phyloP scores from a whole-genome alignment of 2,113 vertebrate species.

The Dascyllus trimaculatus region DNA sequence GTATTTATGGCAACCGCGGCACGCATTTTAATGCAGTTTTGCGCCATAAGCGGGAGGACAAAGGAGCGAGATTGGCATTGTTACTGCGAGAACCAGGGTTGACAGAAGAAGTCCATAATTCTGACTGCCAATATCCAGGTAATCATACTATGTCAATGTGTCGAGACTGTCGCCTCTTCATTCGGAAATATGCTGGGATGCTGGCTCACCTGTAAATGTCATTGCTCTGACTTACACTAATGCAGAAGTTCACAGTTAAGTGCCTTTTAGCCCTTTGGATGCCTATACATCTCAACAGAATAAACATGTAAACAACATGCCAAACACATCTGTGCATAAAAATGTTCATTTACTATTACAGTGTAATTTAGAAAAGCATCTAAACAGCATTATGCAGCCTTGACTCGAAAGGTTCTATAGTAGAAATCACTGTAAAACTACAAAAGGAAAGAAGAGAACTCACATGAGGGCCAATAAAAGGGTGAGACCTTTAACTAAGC shows the following conservation, averaged over 20 bases:
- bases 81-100: conserved; percentile 61
- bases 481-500: conserved; percentile 10
- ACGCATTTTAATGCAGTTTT: conserved; percentile 65
- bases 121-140: conserved; percentile 23
- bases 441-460: not conserved
- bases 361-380: not conserved
- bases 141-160: conserved; percentile 7
- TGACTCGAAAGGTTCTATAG: too few species aligned
- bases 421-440: too few species aligned
- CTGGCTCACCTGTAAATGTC: conserved; percentile 1
- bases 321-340: too few species aligned
- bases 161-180: conserved; percentile 14
- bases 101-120: conserved; percentile 27
- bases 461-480: not conserved
- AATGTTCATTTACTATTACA: not conserved
- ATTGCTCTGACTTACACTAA: not conserved
- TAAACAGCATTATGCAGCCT: not conserved
- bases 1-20: conserved; percentile 55
- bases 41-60: conserved; percentile 44
- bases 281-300: not conserved
- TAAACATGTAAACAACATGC: too few species aligned
- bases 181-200: not conserved
- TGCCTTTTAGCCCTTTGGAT: not conserved
- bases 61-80: conserved; percentile 60
- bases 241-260: not conserved